Evolutionary conservation across 2,113 vertebrate species (phyloP), one percentile per base, ranked within the genome.

Genomic region (Puntigrus tetrazona): DNA sequence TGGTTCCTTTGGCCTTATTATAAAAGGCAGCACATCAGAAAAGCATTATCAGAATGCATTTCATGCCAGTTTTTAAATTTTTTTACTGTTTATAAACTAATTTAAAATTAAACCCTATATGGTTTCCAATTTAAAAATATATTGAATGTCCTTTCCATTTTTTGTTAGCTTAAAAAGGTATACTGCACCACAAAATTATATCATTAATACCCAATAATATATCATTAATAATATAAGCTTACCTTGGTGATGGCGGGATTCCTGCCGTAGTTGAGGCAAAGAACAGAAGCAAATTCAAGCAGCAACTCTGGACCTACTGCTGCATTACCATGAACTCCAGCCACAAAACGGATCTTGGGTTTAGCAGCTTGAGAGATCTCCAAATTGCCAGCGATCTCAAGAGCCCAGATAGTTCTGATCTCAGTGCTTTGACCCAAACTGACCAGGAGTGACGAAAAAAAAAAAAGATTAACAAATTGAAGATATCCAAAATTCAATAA

Each of bases 241-340:
- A 97, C 98, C 94, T 95, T 96, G 80, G 97, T 98, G 86, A 99
- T 93, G 69, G 93, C 94, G 76, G 91, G 67, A 3, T 97, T 97
- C 89, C 97, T 97, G 89, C 95, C 97, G 90, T 99, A 98, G 92
- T 96, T 97, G 91, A 97, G 94, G 86, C 97, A 99, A 41, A 99
- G 94, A 85, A 96, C 96, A 67, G 96, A 94, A 55, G 98, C 97
- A 90, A 99, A 95, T 45, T 97, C 96, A 89, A 99, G 92, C 82
- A 99, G 96, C 82, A 99, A 92, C 91, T 97, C 97, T 0, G 97
- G 96, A 81, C 97, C 97, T n/a, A 96, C 97, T 0, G 97, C 96
- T 55, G 97, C 95, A 0, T 99, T 98, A 3, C 97, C 98, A 2
- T 99, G 98, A 90, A 99, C 95, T 72, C 97, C 98, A 3, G 96